A percentile compares a stretch with the other conserved stretches of the same genome.
phyloP scores from a whole-genome alignment of 2,888 invertebrate genomes.

The Tipula unca region DNA sequence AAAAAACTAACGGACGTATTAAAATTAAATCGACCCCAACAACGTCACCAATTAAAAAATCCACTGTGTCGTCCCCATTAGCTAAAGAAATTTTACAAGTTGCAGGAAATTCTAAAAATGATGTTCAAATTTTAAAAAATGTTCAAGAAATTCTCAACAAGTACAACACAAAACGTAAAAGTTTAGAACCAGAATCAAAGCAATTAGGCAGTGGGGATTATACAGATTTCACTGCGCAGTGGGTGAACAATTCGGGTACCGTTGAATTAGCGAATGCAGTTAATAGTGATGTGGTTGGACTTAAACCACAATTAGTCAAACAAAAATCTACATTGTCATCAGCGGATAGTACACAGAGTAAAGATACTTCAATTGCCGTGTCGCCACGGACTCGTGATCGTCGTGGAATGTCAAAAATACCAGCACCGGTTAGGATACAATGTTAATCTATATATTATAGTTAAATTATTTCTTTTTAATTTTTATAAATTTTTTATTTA shows the following conservation, averaged over 20 bases:
- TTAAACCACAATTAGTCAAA: slow-evolving; percentile 17
- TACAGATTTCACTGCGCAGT: slow-evolving; percentile 60
- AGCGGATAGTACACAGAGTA: slow-evolving; percentile 36
- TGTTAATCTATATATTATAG: background rate
- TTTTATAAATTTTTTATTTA: background rate
- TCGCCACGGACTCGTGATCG: slow-evolving; percentile 27
- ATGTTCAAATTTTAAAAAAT: slow-evolving; percentile 62
- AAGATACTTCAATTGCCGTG: slow-evolving; percentile 26
- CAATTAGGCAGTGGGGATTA: slow-evolving; percentile 39
- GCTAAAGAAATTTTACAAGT: slow-evolving; percentile 63
- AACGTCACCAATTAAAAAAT: slow-evolving; percentile 50
- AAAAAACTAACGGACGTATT: slow-evolving; percentile 44
- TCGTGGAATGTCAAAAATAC: slow-evolving; percentile 39
- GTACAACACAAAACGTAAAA: slow-evolving; percentile 39
- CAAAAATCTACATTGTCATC: slow-evolving; percentile 39
- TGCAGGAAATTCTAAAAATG: slow-evolving; percentile 62
- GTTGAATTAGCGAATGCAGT: slow-evolving; percentile 52
- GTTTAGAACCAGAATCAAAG: slow-evolving; percentile 32
- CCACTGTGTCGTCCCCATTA: slow-evolving; percentile 53
- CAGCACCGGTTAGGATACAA: slow-evolving; percentile 34
- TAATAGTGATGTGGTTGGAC: slow-evolving; percentile 25
- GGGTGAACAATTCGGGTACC: slow-evolving; percentile 64
- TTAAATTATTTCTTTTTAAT: background rate
- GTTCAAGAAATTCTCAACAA: slow-evolving; percentile 61
- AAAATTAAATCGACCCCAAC: slow-evolving; percentile 37